Base-by-base conservation (phyloP, 2,888 invertebrate species). In the Stenoptilia bipunctidactyla region DNA sequence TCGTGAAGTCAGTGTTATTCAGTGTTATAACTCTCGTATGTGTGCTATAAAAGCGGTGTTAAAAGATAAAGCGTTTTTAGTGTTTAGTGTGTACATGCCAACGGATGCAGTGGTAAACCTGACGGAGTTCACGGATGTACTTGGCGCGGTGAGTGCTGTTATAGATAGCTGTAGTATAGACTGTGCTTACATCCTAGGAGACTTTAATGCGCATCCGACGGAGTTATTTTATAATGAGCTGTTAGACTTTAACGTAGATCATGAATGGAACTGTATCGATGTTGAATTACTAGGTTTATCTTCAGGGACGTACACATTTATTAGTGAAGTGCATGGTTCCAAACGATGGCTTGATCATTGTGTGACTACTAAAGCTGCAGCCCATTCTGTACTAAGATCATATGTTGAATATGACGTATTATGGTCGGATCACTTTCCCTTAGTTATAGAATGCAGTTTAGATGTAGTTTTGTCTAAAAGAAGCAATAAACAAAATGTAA, bases 371-470 rank as follows among this genome's bases (percentile, higher is more conserved):
- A 15, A 38, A 27, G 13, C 45, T 13, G 41, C 38, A 8, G 39
- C 15, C 30, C 13, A 15, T 1, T 15, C 40, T 1, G 15, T 48
- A 27, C 9, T 2, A 1, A 15, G 40, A 13, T 2, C 45, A 10
- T 2, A 34, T 3, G 38, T 46, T 6, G 9, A 14, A 0, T 38
- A 46, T 34, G 45, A 45, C 20, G 41, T 42, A 1, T 42, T 13
- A 2, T 46, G 45, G 43, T 49, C 48, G 1, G 49, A 47, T 15
- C 49, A 48, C 15, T 40, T 40, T 30, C 48, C n/a, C n/a, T n/a
- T n/a, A n/a, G n/a, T n/a, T n/a, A n/a, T n/a, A n/a, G 45, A 4
- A 8, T 49, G 12, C 2, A 34, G 25, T 3, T 48, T 0, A 4
- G n/a, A 14, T 47, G 49, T 43, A 38, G 42, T 13, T 12, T 49